Conservation (phyloP, 1,140 invertebrate species). For the Euwallacea fornicatus region DNA sequence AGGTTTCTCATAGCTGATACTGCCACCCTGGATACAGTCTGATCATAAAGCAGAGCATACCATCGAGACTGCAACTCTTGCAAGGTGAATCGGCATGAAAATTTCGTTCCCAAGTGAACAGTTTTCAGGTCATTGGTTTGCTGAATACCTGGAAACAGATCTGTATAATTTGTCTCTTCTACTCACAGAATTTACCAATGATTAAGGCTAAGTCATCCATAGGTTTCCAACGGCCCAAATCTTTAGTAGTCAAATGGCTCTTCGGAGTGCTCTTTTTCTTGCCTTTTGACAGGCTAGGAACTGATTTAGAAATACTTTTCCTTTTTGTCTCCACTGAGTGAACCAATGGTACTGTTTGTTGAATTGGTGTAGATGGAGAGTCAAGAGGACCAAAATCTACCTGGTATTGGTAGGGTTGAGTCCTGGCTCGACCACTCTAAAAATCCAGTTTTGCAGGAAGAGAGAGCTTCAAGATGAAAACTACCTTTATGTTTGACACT, state of each 20-base stretch:
- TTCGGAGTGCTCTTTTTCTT: conserved; percentile 63
- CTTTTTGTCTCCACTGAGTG: conserved; percentile 46
- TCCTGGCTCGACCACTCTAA: conserved; percentile 52
- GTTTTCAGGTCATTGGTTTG: conserved; percentile 87
- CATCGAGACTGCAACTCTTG: conserved; percentile 94
- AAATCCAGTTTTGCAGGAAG: conserved; percentile 31
- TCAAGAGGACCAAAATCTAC: conserved; percentile 48
- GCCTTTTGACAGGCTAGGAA: conserved; percentile 41
- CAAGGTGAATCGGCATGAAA: conserved; percentile 92
- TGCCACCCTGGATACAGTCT: conserved; percentile 81
- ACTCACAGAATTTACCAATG: conserved; percentile 67
- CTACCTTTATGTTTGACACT: conserved; percentile 59
- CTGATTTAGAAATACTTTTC: conserved; percentile 44
- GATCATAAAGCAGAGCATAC: conserved; percentile 94
- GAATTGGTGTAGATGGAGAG: conserved; percentile 40
- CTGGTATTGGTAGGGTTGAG: conserved; percentile 52
- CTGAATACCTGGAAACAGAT: conserved; percentile 89
- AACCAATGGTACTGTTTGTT: conserved; percentile 15
- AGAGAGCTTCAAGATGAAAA: not conserved
- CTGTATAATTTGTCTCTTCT: conserved; percentile 96
- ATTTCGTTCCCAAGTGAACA: conserved; percentile 91
- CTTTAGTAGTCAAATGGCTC: conserved; percentile 71
- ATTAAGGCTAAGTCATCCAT: conserved; percentile 94
- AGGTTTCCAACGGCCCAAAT: conserved; percentile 94
- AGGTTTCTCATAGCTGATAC: conserved; percentile 91